These are phyloP conservation scores for Danio jaintianensis DNA, from an alignment of 2,797 vertebrate genomes.

Conservation along the genomic window DNA sequence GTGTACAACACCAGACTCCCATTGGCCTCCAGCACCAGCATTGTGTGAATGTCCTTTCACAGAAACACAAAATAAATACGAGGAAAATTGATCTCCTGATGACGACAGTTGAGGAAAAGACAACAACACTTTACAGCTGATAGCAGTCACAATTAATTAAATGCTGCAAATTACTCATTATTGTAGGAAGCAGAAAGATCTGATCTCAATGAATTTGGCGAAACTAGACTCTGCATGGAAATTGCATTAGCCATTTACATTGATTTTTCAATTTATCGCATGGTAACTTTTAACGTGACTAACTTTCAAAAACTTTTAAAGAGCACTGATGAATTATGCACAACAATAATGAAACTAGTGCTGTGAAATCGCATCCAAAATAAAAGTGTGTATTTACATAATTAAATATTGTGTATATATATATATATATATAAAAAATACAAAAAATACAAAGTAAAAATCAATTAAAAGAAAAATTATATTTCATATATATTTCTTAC, in stretches of 20 bases:
- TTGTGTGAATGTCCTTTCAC: constrained; percentile 85
- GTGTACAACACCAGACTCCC: constrained; percentile 95
- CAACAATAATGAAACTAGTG: not conserved
- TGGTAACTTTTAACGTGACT: not conserved
- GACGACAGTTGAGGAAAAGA: not conserved
- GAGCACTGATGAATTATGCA: not conserved
- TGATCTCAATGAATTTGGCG: not conserved
- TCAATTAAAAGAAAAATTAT: too few relatives aligned
- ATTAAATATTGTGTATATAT: too few relatives aligned
- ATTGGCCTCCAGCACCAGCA: constrained; percentile 91
- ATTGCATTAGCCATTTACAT: not conserved
- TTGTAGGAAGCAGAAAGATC: not conserved
- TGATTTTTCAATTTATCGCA: not conserved
- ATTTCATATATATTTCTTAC: too few relatives aligned
- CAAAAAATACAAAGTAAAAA: too few relatives aligned
- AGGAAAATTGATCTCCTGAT: not conserved
- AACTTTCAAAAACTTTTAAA: not conserved
- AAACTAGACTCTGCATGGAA: not conserved
- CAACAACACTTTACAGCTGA: not conserved
- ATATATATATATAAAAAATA: too few relatives aligned
- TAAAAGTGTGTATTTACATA: too few relatives aligned
- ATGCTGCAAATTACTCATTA: not conserved
- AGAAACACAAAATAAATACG: constrained; percentile 20
- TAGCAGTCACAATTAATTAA: not conserved
- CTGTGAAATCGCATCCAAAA: too few relatives aligned